Percentiles rank a stretch among this genome's conserved stretches.
These are phyloP conservation scores for Notoglanidium macrostoma DNA, from an alignment of 2,797 vertebrate species.

Conservation along the genomic window DNA sequence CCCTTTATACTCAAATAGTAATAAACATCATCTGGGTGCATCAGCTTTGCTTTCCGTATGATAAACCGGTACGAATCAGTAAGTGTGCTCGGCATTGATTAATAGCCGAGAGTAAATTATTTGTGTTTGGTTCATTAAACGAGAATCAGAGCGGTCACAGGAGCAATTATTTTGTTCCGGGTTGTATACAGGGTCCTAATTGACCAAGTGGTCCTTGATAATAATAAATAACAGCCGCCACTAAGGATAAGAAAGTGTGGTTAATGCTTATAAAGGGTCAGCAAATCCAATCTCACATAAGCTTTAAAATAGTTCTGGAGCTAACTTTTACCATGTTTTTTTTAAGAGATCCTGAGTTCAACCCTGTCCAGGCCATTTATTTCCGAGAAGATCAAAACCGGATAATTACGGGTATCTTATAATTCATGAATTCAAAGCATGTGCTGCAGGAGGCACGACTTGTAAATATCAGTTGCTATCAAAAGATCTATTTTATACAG, in stretches of 20 bases:
- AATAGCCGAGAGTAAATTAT: conserved; percentile 27
- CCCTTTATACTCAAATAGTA: neutral
- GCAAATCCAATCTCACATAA: neutral
- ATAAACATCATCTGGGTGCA: neutral
- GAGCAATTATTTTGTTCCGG: conserved; percentile 27
- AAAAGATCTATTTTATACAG: neutral
- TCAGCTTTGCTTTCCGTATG: neutral
- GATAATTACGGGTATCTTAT: neutral
- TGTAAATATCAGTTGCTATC: neutral
- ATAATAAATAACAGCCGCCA: conserved; percentile 16
- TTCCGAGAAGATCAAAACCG: neutral
- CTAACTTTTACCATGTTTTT: neutral
- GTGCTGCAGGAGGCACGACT: neutral
- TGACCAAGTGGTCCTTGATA: conserved; percentile 24
- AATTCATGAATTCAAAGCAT: neutral
- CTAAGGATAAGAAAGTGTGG: neutral
- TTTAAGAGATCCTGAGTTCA: neutral
- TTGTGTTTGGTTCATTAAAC: conserved; percentile 30
- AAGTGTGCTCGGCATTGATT: neutral
- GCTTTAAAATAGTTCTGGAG: neutral
- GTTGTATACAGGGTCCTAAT: conserved; percentile 32
- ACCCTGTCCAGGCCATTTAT: neutral
- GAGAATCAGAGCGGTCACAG: conserved; percentile 27
- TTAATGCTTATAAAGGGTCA: neutral
- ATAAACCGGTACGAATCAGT: neutral